These are phyloP conservation scores for Harlomillsia oculata DNA, from an alignment of 1,140 invertebrate species.

Conservation along the genomic window DNA sequence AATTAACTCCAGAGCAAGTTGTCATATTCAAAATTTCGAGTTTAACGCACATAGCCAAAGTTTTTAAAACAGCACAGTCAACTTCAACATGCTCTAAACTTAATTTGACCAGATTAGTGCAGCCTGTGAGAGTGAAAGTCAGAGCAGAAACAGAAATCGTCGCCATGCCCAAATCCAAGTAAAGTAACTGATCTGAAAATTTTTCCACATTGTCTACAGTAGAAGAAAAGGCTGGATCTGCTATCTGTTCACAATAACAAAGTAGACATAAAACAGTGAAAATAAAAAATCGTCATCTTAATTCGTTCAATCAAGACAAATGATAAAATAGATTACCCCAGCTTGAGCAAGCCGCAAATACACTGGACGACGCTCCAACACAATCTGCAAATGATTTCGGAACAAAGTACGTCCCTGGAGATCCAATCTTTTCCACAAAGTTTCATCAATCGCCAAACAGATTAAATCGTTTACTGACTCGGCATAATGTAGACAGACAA, in stretches of 20 bases:
- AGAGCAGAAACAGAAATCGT: background rate
- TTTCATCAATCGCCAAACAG: conserved; percentile 23
- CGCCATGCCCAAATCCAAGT: conserved; percentile 19
- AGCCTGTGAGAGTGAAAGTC: conserved; percentile 8
- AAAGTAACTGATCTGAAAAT: no score
- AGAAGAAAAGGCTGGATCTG: no score
- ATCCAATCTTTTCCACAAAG: conserved; percentile 30
- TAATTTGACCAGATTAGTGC: conserved; percentile 20
- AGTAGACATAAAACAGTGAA: no score
- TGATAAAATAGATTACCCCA: conserved; percentile 7
- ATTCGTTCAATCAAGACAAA: no score
- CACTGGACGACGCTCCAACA: conserved; percentile 18
- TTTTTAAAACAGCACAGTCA: no score
- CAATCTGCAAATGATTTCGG: conserved; percentile 6
- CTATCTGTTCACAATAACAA: no score
- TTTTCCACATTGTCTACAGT: no score
- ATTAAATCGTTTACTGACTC: conserved; percentile 18
- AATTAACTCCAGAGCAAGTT: conserved; percentile 25
- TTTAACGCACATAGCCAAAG: conserved; percentile 10
- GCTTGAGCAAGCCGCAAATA: conserved; percentile 20
- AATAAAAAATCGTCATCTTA: no score
- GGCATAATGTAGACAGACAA: conserved; percentile 7
- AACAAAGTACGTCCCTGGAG: conserved; percentile 5
- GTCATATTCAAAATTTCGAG: conserved; percentile 28
- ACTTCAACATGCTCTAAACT: conserved; percentile 25